Base-by-base conservation (phyloP, 1,140 invertebrate genomes). In the Drosophila nikananu region DNA sequence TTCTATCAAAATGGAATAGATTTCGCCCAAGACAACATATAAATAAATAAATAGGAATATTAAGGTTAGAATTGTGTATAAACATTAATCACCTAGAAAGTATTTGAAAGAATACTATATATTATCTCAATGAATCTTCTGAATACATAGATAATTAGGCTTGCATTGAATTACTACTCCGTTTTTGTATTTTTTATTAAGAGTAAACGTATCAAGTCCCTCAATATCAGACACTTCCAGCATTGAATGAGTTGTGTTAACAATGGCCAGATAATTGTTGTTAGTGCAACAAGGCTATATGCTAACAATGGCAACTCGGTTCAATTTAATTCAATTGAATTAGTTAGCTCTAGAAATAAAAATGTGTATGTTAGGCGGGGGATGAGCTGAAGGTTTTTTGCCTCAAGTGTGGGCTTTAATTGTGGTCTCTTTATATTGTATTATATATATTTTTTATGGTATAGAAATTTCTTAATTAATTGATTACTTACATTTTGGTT, bases 211-310 rank as follows among this genome's bases (percentile, higher is more conserved):
- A 42, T 62, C 23, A 32, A 25, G 7, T 32, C 12, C 19, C 15
- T 61, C 37, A 41, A 62, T 65, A 62, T 65, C 27, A 25, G 17
- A 21, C 27, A 62, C 51, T 62, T 54, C 17, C 59, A 41, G 13
- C 55, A 35, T 63, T 66, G 58, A 66, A 66, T 37, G 59, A 66
- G 42, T 46, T 27, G 13, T 65, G 57, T 39, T 55, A 65, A 63
- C 58, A 66, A 66, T 63, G 23, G 63, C 63, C 27, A 15, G 64
- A 48, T 67, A 67, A 67, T 67, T 67, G 42, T 42, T 67, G 23
- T 25, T 25, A 32, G 27, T 25, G 39, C 63, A 67, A 49, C 64
- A 48, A 67, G 64, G 64, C 42, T 67, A 23, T 21, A n/a, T 27
- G 32, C 25, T 63, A 67, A 67, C 42, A 64, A 67, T 37, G 19